A percentile compares a stretch with the other conserved stretches of the same genome.
Evolutionary conservation across 2,113 vertebrate genomes (phyloP).

Genomic region (Dolichotis patagonum): DNA sequence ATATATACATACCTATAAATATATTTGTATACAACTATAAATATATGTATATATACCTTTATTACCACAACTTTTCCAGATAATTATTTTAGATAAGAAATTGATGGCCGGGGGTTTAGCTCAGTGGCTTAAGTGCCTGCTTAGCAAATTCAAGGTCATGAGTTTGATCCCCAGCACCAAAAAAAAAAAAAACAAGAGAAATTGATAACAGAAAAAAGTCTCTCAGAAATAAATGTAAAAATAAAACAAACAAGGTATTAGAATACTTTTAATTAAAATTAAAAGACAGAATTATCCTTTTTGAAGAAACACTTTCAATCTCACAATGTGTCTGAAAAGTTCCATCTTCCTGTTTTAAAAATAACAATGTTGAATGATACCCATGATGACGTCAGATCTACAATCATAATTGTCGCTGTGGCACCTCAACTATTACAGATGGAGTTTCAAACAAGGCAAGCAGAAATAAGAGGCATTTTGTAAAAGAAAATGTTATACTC

Average conservation of each 20-base stretch:
- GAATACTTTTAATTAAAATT: background rate
- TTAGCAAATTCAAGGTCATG: no score
- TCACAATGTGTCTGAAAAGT: background rate
- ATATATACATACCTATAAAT: background rate
- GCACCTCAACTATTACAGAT: slow-evolving; percentile 4
- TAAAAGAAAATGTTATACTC: slow-evolving; percentile 73
- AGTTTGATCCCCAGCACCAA: no score
- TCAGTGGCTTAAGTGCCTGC: no score
- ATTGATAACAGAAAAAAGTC: background rate
- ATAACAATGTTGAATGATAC: background rate
- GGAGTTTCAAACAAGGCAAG: background rate
- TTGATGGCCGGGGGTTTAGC: no score
- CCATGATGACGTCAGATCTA: background rate
- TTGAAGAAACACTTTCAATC: background rate
- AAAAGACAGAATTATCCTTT: background rate
- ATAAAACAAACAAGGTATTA: background rate
- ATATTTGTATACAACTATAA: background rate
- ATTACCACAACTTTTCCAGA: background rate
- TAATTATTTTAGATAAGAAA: background rate
- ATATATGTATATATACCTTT: background rate
- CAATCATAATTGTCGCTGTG: background rate
- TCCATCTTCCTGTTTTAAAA: background rate
- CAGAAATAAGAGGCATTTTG: slow-evolving; percentile 73
- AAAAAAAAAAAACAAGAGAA: no score
- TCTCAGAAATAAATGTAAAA: background rate